phyloP scores from a whole-genome alignment of 2,797 vertebrate genomes.

The Vultur gryphus region DNA sequence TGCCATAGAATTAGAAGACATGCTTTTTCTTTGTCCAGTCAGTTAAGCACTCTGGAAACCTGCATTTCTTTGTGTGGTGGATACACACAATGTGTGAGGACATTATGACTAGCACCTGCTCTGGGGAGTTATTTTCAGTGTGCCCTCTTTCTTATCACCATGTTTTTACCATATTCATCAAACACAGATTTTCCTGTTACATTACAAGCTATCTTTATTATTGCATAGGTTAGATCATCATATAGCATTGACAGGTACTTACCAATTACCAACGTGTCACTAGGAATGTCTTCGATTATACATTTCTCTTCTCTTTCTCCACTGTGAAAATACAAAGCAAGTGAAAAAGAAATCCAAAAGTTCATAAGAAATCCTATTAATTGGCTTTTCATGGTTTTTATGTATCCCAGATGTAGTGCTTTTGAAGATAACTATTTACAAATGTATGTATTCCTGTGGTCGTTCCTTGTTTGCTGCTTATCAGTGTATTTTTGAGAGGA shows the following conservation, averaged over 20 bases:
- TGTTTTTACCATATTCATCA: neutral
- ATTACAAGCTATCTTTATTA: neutral
- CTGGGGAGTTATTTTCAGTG: neutral
- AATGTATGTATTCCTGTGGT: neutral
- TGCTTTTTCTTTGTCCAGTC: neutral
- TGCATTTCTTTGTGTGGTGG: neutral
- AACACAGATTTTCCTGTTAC: neutral
- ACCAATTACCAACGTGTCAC: conserved; percentile 85
- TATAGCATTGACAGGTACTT: conserved; percentile 38
- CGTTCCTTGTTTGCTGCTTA: neutral
- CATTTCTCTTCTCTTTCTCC: conserved; percentile 88
- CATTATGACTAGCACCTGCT: neutral
- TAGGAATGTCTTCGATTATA: conserved; percentile 89
- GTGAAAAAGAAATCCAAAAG: conserved; percentile 73
- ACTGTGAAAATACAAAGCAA: conserved; percentile 85
- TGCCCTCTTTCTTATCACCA: neutral
- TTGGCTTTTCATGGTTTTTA: conserved; percentile 63
- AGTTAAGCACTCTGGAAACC: neutral
- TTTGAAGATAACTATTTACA: neutral
- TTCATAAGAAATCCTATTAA: conserved; percentile 63
- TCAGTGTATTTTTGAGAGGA: neutral
- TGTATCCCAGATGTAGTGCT: neutral
- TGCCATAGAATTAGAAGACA: neutral
- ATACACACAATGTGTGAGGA: neutral
- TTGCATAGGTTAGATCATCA: neutral